phyloP scores from a whole-genome alignment of 2,797 vertebrate genomes.

The Sphenopsis melanotis region DNA sequence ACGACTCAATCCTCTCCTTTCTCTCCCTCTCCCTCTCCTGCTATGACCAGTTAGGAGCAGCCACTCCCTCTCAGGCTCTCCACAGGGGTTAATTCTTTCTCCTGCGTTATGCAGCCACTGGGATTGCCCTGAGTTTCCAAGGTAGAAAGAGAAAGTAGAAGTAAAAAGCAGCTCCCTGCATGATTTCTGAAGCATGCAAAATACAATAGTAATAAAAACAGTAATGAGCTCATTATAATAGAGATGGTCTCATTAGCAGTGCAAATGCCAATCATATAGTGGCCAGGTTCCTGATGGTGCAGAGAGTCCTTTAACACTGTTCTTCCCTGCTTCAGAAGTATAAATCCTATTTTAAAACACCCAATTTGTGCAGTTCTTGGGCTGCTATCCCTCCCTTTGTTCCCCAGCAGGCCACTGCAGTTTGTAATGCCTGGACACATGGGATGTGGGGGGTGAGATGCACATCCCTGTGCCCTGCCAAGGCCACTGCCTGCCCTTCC shows the following conservation, averaged over 20 bases:
- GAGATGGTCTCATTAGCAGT: slow-evolving; percentile 47
- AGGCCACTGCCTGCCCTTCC: neutral
- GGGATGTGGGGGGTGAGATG: neutral
- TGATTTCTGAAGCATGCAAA: slow-evolving; percentile 38
- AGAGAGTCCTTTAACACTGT: neutral
- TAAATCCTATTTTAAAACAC: neutral
- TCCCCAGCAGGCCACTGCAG: neutral
- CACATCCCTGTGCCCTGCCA: neutral
- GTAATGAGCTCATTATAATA: slow-evolving; percentile 39
- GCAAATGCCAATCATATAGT: neutral
- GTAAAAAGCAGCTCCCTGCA: slow-evolving; percentile 2
- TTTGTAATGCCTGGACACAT: rapidly evolving
- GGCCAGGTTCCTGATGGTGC: neutral
- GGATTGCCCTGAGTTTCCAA: neutral
- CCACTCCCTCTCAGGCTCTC: neutral
- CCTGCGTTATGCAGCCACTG: neutral
- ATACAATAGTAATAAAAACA: slow-evolving; percentile 47
- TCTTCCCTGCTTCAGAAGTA: neutral
- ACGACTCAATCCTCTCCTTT: neutral
- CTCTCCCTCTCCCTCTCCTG: neutral
- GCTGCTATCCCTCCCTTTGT: neutral
- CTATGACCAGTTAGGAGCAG: neutral
- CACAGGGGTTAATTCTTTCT: neutral
- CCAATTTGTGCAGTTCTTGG: neutral
- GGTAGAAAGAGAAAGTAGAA: neutral